Conservation (phyloP, 1,140 invertebrate genomes). For the Leguminivora glycinivorella region DNA sequence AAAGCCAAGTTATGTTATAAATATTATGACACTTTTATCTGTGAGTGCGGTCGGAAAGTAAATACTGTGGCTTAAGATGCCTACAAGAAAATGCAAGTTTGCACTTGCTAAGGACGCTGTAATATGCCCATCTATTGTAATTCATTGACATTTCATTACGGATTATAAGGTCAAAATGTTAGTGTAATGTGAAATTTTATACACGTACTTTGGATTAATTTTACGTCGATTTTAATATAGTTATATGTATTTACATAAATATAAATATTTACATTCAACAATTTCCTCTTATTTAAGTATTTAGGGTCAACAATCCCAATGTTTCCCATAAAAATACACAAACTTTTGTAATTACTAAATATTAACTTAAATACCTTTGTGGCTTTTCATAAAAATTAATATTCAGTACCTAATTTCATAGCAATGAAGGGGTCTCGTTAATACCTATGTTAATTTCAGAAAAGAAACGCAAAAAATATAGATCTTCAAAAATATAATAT, state of each 20-base stretch:
- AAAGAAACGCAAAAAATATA: no score
- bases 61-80: slow-evolving; percentile 54
- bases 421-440: no score
- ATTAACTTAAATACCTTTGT: no score
- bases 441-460: no score
- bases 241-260: not conserved
- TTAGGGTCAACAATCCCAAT: not conserved
- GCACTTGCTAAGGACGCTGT: slow-evolving; percentile 40
- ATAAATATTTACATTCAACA: slow-evolving; percentile 20
- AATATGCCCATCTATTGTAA: slow-evolving; percentile 42
- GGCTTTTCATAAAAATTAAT: no score
- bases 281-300: slow-evolving; percentile 26
- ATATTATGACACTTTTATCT: slow-evolving; percentile 77
- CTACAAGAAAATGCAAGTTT: slow-evolving; percentile 44
- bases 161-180: slow-evolving; percentile 49
- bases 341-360: no score
- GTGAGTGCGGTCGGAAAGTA: slow-evolving; percentile 69
- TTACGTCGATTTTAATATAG: no score
- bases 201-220: slow-evolving; percentile 40
- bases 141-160: slow-evolving; percentile 51
- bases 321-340: not conserved
- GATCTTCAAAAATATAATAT: no score
- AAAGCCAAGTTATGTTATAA: slow-evolving; percentile 73
- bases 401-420: no score
- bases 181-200: slow-evolving; percentile 38